These are phyloP conservation scores for Bubo blakistoni DNA, from an alignment of 2,113 vertebrate species.

Conservation along the genomic window DNA sequence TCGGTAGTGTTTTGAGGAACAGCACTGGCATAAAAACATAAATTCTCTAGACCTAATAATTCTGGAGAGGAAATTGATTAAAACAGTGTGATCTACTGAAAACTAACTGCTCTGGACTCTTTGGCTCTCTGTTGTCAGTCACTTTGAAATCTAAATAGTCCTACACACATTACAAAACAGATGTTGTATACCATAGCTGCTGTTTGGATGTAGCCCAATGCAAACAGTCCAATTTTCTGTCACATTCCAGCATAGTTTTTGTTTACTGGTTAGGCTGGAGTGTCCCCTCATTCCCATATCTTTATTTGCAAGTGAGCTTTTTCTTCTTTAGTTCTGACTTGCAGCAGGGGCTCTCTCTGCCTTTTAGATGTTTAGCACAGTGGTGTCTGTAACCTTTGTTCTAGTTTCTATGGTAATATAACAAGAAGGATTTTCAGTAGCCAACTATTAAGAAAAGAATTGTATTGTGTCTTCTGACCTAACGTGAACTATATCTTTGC, in stretches of 20 bases:
- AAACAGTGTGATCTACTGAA: not conserved
- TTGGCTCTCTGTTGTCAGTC: not conserved
- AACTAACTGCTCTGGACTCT: not conserved
- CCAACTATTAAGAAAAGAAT: not conserved
- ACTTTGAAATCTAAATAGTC: not conserved
- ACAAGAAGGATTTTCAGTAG: not conserved
- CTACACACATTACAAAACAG: not conserved
- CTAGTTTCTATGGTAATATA: not conserved
- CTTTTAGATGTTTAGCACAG: not conserved
- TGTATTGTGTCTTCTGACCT: not conserved
- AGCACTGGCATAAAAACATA: not conserved
- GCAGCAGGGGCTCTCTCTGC: not conserved
- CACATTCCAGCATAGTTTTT: not conserved
- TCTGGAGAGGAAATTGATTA: not conserved
- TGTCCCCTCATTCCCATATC: not conserved
- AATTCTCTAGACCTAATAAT: not conserved
- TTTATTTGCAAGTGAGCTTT: not conserved
- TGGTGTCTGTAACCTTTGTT: not conserved
- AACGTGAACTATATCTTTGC: not conserved
- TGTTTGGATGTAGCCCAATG: not conserved
- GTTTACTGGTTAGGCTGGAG: not conserved
- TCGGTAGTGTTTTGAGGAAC: not conserved
- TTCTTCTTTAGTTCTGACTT: not conserved
- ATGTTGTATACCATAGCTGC: not conserved
- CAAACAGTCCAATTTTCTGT: not conserved